Base-by-base conservation (phyloP, 2,797 vertebrate species). In the Aphelocoma californica region DNA sequence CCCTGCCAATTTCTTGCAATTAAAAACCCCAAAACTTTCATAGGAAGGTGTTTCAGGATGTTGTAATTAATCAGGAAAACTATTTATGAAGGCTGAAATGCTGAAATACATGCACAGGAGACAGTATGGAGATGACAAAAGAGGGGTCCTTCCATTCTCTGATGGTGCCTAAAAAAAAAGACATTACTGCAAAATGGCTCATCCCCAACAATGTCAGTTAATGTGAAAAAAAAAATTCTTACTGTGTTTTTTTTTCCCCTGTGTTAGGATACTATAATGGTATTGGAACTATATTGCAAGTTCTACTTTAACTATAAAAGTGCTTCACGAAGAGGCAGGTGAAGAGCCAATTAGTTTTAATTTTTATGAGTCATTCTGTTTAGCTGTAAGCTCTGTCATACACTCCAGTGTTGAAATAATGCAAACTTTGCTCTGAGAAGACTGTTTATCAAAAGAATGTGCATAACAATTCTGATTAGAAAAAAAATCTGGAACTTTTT, bases 191-290 rank as follows among this genome's bases (percentile, higher is more conserved):
- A 72, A 83, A 81, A 73, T 72, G 20, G 4, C 10, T 85, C 7
- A 56, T n/a, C 3, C 7, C 3, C 34, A 50, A 12, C 7, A 62
- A 28, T 24, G 12, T 20, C 15, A 54, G 11, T 29, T 47, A n/a
- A 42, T 23, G 40, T 12, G 16, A 26, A 38, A 78, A 20, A 48
- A 42, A 16, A 24, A 44, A 18, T 6, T 13, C 5, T 47, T 53
- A 31, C 12, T 24, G 7, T 10, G 0, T 0, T 23, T 67, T 54
- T 65, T 51, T 51, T 47, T 4, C 6, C 7, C 10, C 25, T 60
- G 2, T 29, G 14, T 66, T 85, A 21, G 9, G 34, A 29, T 32
- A 71, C 1, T 34, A 28, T 77, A 56, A 45, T 45, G 34, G 10
- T 42, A 16, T 19, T 73, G 17, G 7, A 77, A 51, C 23, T 24